phyloP scores from a whole-genome alignment of 1,140 invertebrate species.

The Watersipora subatra region DNA sequence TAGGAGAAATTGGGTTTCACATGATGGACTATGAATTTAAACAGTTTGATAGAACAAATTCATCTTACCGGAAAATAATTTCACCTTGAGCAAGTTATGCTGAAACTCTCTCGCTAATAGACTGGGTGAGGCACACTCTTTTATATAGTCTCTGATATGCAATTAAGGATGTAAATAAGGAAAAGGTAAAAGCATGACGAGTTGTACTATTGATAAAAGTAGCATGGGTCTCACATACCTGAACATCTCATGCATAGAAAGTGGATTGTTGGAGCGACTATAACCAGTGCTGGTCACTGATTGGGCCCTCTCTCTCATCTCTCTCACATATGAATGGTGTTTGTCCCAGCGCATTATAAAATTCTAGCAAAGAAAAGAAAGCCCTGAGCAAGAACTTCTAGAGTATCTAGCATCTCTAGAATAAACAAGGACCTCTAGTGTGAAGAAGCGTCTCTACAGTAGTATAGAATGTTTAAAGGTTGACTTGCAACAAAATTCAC shows the following conservation, averaged over 20 bases:
- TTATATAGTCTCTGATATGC: too few relatives aligned
- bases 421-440: background rate
- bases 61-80: too few relatives aligned
- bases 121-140: too few relatives aligned
- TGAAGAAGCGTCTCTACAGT: background rate
- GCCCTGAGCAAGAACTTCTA: background rate
- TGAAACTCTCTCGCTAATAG: too few relatives aligned
- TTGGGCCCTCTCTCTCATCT: background rate
- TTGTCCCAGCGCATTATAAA: constrained; percentile 32
- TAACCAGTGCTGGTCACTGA: constrained; percentile 11
- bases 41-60: too few relatives aligned
- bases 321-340: constrained; percentile 9
- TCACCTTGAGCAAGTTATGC: too few relatives aligned
- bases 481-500: background rate
- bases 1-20: too few relatives aligned
- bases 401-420: background rate
- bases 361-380: constrained; percentile 16
- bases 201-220: too few relatives aligned
- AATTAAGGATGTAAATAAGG: too few relatives aligned
- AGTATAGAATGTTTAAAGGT: background rate
- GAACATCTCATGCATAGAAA: constrained; percentile 26
- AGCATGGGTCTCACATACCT: constrained; percentile 11
- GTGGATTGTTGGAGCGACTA: constrained; percentile 15
- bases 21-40: too few relatives aligned
- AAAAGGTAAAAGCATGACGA: too few relatives aligned